Evolutionary conservation across 2,113 vertebrate genomes (phyloP), one percentile per base, ranked within the genome.

Genomic region (Odobenus rosmarus): DNA sequence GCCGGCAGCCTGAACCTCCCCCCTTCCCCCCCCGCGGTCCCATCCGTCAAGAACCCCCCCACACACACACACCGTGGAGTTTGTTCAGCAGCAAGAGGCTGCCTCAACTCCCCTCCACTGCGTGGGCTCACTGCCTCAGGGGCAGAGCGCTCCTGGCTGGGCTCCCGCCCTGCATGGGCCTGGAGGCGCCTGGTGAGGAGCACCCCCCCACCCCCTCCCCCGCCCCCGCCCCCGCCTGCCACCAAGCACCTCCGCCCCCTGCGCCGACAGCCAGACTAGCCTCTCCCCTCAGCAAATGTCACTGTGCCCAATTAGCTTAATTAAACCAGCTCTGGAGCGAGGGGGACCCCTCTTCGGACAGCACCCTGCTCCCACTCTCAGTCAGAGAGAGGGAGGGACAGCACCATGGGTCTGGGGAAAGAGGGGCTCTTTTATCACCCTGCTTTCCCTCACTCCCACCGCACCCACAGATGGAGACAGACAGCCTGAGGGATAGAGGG

Each of bases 281-380:
- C 93, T 98, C 96, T 98, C 96, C 97, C 97, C 96, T 97, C 83
- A 1, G 90, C 95, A 98, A 98, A 98, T 98, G 97, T 98, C 98
- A 98, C 93, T 4, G 95, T 5, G 2, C 96, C 96, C 97, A 98
- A 98, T 98, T 98, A 98, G 96, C 92, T 97, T 98, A 98, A 97
- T 98, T 97, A 98, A 98, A 95, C 92, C 93, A 77, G 92, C 90
- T 96, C 93, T 46, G 62, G 64, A 95, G 61, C 1, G 0, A 93
- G 74, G 33, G 57, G 83, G 69, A 71, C 87, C 92, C 88, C 51
- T 86, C 62, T 93, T 96, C 16, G 31, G 96, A 95, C 97, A 85
- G 84, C 81, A 92, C 92, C 95, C 93, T 13, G 24, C 89, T 94
- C 86, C 84, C 46, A 10, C 88, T 57, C 53, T 88, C 31, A 55